Evolutionary conservation across 2,113 vertebrate genomes (phyloP).

Genomic region (Orthonyx spaldingii): DNA sequence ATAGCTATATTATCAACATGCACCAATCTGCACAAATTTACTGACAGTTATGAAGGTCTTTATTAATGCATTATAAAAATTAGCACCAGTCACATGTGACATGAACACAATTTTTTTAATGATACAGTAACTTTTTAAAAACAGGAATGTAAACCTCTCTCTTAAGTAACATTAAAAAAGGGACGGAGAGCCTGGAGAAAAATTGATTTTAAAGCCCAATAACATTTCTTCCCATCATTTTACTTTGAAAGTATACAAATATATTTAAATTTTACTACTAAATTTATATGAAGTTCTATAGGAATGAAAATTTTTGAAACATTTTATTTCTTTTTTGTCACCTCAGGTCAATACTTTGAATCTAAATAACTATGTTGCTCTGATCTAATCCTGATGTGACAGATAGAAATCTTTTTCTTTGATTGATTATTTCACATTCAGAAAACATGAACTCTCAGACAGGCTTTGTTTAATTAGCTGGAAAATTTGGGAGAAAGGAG

Average conservation of each 20-base stretch:
- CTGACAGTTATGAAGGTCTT: not conserved
- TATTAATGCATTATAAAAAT: not conserved
- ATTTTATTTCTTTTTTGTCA: not conserved
- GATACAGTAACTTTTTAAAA: not conserved
- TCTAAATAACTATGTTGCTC: not conserved
- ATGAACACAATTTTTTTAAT: not conserved
- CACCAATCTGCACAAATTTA: not conserved
- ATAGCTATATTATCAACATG: not conserved
- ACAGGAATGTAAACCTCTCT: not conserved
- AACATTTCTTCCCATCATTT: not conserved
- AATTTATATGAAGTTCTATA: not conserved
- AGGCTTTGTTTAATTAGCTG: not conserved
- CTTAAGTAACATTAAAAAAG: not conserved
- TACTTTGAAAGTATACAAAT: not conserved
- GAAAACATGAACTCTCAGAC: not conserved
- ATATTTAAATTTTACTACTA: not conserved
- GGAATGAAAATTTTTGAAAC: too few relatives aligned
- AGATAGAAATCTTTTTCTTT: not conserved
- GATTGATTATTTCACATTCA: not conserved
- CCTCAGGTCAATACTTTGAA: not conserved
- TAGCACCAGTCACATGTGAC: not conserved
- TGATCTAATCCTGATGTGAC: not conserved
- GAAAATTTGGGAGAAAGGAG: not conserved
- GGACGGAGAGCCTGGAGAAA: not conserved
- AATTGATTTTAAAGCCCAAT: not conserved